These are phyloP conservation scores for Pseudomyrmex pallidus DNA, from an alignment of 1,140 invertebrate species.

Conservation along the genomic window DNA sequence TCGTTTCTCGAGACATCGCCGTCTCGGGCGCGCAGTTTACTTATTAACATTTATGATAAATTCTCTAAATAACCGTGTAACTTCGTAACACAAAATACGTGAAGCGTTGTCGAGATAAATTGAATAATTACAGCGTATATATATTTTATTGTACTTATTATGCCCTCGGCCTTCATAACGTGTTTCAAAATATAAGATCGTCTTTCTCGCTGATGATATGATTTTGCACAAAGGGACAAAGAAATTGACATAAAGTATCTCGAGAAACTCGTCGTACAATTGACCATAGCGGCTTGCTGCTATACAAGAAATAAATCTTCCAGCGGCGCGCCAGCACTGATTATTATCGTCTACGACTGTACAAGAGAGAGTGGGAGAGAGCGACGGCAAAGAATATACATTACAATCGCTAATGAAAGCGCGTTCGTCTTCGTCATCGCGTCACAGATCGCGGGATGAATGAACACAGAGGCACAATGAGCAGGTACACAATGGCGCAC, in stretches of 20 bases:
- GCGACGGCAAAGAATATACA: slow-evolving; percentile 43
- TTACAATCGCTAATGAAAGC: slow-evolving; percentile 60
- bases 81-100: neutral
- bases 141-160: no score
- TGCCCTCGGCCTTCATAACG: no score
- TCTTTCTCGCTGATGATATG: neutral
- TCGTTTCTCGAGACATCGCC: neutral
- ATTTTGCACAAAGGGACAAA: neutral
- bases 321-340: neutral
- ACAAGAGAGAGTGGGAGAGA: neutral
- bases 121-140: neutral
- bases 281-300: neutral
- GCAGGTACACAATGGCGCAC: slow-evolving; percentile 67
- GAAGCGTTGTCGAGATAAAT: neutral
- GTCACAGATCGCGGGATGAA: slow-evolving; percentile 32
- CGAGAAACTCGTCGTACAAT: neutral
- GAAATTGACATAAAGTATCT: neutral
- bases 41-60: slow-evolving; percentile 30
- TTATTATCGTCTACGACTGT: slow-evolving; percentile 35
- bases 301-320: slow-evolving; percentile 34
- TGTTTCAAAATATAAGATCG: neutral
- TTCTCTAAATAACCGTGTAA: neutral
- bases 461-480: slow-evolving; percentile 62
- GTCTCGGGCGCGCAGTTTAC: neutral
- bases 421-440: slow-evolving; percentile 60